A percentile compares a stretch with the other conserved stretches of the same genome.
Evolutionary conservation across 1,140 invertebrate species (phyloP).

Genomic region (Littorina saxatilis): DNA sequence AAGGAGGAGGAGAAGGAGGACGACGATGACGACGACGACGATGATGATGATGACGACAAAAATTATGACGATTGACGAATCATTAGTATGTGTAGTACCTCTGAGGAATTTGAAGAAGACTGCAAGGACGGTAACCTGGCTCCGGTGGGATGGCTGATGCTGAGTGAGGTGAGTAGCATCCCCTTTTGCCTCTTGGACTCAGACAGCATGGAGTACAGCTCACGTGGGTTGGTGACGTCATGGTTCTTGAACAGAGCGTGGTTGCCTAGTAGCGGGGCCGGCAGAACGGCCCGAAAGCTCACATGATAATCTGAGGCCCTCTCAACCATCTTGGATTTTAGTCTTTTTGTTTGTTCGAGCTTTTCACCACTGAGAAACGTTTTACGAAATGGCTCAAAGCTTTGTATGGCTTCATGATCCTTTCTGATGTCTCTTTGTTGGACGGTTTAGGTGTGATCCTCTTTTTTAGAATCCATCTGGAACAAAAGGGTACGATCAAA

Average conservation of each 20-base stretch:
- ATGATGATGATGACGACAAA: too few relatives aligned
- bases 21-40: too few relatives aligned
- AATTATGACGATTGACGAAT: too few relatives aligned
- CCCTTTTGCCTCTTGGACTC: not conserved
- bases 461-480: too few relatives aligned
- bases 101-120: constrained; percentile 73
- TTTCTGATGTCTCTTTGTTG: not conserved
- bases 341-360: not conserved
- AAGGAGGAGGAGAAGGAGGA: too few relatives aligned
- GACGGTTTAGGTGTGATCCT: constrained; percentile 39
- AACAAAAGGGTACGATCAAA: too few relatives aligned
- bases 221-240: constrained; percentile 23
- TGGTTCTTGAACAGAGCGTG: not conserved
- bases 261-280: not conserved
- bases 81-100: not conserved
- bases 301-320: not conserved
- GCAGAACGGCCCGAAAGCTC: not conserved
- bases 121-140: constrained; percentile 90
- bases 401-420: not conserved
- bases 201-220: constrained; percentile 12
- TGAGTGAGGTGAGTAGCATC: not conserved
- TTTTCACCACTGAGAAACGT: not conserved
- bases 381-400: not conserved
- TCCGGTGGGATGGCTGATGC: constrained; percentile 87
- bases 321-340: not conserved